Percentiles rank a stretch among this genome's conserved stretches.
phyloP scores from a whole-genome alignment of 2,888 invertebrate genomes.

The Drosophila kuntzei region DNA sequence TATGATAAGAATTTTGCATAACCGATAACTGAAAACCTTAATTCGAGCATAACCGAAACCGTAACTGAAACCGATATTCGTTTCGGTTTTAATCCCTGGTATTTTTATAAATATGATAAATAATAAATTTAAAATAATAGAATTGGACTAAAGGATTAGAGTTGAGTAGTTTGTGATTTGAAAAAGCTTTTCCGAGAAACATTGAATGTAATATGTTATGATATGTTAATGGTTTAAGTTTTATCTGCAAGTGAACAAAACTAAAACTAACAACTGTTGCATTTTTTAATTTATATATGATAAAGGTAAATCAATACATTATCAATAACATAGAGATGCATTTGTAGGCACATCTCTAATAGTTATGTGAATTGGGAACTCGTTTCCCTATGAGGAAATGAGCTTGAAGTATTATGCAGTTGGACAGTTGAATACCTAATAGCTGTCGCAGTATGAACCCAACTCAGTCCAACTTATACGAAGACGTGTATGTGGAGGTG shows the following conservation, averaged over 20 bases:
- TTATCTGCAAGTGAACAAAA: neutral
- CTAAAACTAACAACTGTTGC: neutral
- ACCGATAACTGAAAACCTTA: too few relatives aligned
- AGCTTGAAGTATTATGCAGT: slow-evolving; percentile 26
- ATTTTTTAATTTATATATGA: neutral
- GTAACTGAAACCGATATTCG: too few relatives aligned
- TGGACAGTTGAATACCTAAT: slow-evolving; percentile 52
- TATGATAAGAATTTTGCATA: too few relatives aligned
- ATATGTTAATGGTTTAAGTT: neutral
- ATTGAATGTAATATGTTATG: too few relatives aligned
- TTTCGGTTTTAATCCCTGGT: too few relatives aligned
- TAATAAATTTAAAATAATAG: neutral
- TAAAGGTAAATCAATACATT: neutral
- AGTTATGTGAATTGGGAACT: neutral
- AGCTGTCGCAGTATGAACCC: slow-evolving; percentile 40
- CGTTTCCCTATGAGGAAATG: slow-evolving; percentile 4
- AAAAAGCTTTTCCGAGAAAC: too few relatives aligned
- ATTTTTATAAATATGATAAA: too few relatives aligned
- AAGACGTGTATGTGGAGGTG: slow-evolving; percentile 1
- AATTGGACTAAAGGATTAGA: neutral
- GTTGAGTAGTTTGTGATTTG: neutral
- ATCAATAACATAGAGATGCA: slow-evolving; percentile 20
- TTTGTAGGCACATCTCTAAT: neutral
- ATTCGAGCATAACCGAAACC: too few relatives aligned
- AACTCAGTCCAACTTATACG: neutral